A percentile compares a stretch with the other conserved stretches of the same genome.
These are phyloP conservation scores for Syrrhaptes paradoxus DNA, from an alignment of 2,113 vertebrate genomes.

Conservation along the genomic window DNA sequence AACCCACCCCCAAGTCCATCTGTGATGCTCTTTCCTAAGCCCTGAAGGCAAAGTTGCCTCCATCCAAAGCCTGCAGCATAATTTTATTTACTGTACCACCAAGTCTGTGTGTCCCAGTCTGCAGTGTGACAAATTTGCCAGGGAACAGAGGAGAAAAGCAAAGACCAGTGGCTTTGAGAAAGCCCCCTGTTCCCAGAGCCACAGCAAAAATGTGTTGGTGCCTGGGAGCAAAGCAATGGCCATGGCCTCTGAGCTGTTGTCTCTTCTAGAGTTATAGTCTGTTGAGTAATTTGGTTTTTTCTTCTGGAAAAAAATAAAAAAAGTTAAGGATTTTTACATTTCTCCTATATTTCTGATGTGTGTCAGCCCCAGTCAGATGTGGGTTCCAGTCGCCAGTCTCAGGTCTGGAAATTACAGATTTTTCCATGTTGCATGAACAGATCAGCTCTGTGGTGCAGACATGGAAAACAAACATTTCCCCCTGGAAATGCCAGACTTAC, in stretches of 20 bases:
- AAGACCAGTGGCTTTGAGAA: background rate
- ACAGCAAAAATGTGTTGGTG: background rate
- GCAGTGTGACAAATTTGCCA: background rate
- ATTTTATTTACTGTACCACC: background rate
- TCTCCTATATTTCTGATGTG: background rate
- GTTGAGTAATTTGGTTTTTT: background rate
- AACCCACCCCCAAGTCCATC: background rate
- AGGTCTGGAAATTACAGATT: background rate
- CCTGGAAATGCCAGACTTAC: background rate
- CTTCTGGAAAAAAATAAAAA: background rate
- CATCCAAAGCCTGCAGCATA: background rate
- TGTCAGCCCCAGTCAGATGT: background rate
- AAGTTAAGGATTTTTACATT: background rate
- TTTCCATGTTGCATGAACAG: background rate
- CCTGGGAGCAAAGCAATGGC: background rate
- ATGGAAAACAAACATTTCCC: background rate
- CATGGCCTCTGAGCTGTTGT: background rate
- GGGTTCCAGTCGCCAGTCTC: accelerated
- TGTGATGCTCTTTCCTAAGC: background rate
- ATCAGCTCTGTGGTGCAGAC: background rate
- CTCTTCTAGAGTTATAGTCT: background rate
- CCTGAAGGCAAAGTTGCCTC: background rate
- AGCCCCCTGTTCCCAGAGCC: background rate
- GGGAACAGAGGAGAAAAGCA: background rate
- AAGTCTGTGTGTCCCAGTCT: background rate